Evolutionary conservation across 2,113 vertebrate species (phyloP).

Genomic region (Phalacrocorax pelagicus): DNA sequence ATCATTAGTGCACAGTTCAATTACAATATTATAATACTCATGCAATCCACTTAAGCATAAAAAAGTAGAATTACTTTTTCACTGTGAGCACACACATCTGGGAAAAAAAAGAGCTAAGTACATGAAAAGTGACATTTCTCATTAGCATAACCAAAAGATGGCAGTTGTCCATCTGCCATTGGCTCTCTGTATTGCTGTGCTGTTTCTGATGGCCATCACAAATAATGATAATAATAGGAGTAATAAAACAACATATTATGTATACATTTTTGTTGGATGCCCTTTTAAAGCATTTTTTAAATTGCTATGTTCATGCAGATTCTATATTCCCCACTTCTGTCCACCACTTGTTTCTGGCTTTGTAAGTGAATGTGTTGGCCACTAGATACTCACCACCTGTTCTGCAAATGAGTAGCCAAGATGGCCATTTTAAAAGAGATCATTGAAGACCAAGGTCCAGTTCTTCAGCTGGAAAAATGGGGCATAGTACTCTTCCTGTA

Average conservation of each 20-base stretch:
- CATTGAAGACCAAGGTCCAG: slow-evolving; percentile 23
- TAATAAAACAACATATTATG: slow-evolving; percentile 1
- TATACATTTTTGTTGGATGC: neutral
- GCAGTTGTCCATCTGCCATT: slow-evolving; percentile 55
- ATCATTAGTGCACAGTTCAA: slow-evolving; percentile 33
- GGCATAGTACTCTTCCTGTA: neutral
- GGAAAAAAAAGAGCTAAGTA: neutral
- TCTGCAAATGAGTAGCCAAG: slow-evolving; percentile 50
- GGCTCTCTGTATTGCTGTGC: slow-evolving; percentile 40
- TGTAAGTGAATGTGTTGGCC: slow-evolving; percentile 53
- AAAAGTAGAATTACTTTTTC: slow-evolving; percentile 23
- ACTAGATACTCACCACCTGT: slow-evolving; percentile 50
- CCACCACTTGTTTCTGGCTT: slow-evolving; percentile 54
- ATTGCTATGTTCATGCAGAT: slow-evolving; percentile 40
- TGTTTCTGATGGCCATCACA: slow-evolving; percentile 52
- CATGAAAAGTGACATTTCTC: slow-evolving; percentile 26
- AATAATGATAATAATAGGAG: slow-evolving; percentile 34
- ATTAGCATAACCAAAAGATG: slow-evolving; percentile 64
- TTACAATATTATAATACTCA: slow-evolving; percentile 20
- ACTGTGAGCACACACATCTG: slow-evolving; percentile 46
- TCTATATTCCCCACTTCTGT: neutral
- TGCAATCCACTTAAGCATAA: slow-evolving; percentile 29
- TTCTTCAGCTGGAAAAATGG: neutral
- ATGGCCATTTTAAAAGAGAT: slow-evolving; percentile 34
- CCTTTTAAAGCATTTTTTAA: slow-evolving; percentile 33